These are phyloP conservation scores for Cirrhinus mrigala DNA, from an alignment of 2,797 vertebrate genomes.

Conservation along the genomic window DNA sequence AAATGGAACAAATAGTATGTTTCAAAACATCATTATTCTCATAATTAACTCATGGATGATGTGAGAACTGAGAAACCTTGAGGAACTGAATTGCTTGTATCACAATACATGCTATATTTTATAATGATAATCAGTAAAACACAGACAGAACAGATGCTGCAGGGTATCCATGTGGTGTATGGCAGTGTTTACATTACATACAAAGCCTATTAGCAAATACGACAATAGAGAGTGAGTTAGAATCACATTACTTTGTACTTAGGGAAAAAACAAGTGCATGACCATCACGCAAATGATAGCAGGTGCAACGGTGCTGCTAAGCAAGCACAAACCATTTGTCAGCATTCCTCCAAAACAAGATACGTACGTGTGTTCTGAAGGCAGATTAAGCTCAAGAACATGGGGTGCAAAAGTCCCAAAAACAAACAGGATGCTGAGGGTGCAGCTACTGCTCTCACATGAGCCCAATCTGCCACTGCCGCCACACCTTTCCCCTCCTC, in stretches of 20 bases:
- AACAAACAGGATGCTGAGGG: constrained; percentile 36
- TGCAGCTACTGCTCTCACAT: constrained; percentile 10
- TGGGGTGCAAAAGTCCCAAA: not conserved
- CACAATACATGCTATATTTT: constrained; percentile 1
- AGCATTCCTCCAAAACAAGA: constrained; percentile 32
- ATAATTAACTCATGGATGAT: not conserved
- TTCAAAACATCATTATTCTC: constrained; percentile 4
- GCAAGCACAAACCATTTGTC: constrained; percentile 38
- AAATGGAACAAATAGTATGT: not conserved
- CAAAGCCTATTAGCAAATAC: not conserved
- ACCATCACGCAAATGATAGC: constrained; percentile 65
- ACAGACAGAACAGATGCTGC: not conserved
- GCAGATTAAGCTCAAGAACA: not conserved
- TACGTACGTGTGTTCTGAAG: not conserved
- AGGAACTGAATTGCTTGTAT: not conserved
- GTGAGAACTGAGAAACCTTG: not conserved
- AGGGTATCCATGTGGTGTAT: not conserved
- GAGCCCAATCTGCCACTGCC: constrained; percentile 45
- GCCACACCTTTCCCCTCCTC: constrained; percentile 37
- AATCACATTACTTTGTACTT: constrained; percentile 16
- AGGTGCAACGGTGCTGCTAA: constrained; percentile 60
- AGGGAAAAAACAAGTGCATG: not conserved
- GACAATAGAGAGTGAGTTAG: constrained; percentile 22
- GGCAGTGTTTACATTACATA: constrained; percentile 12
- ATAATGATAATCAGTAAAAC: constrained; percentile 5